Base-by-base conservation (phyloP, 2,797 vertebrate species). In the Coregonus sp. region DNA sequence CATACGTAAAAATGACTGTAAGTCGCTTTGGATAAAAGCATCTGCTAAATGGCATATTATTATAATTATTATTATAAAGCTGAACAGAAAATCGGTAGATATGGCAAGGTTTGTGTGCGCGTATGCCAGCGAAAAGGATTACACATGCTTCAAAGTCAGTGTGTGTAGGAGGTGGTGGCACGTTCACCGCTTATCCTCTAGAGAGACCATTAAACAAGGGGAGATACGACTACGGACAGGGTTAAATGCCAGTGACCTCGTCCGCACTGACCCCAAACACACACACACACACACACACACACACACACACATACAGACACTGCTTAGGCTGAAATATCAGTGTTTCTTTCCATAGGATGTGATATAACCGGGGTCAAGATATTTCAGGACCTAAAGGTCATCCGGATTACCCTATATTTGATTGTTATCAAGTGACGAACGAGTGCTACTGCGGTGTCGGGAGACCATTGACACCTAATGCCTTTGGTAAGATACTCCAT, bases 181-280 rank as follows among this genome's bases (percentile, higher is more conserved):
- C 18, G 40, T 18, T 25, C n/a, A 20, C 9, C 1, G 9, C 25
- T 52, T 33, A 75, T 40, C 86, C 72, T 81, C 73, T 29, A 40
- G 35, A 81, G 85, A 84, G 65, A 78, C 73, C 70, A 85, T 90
- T 85, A 88, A 76, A 70, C 31, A 52, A 35, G 37, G 54, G 31
- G 74, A 74, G 78, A 84, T 56, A 69, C 76, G 5, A 70, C 65
- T 33, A 33, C 67, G 40, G 16, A 63, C 33, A 25, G 75, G 83
- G 78, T 88, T 86, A 89, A 90, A 85, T 68, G 31, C 18, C 52
- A 29, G 12, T 70, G 54, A 78, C 56, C 75, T 75, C 35, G n/a
- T 35, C 40, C 18, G 31, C 2, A n/a, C 50, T 74, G 80, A 84
- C 67, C 70, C 77, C 75, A 74, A 70, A 78, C 67, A 77, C 83